phyloP scores from a whole-genome alignment of 2,888 invertebrate genomes.

The Labia minor region DNA sequence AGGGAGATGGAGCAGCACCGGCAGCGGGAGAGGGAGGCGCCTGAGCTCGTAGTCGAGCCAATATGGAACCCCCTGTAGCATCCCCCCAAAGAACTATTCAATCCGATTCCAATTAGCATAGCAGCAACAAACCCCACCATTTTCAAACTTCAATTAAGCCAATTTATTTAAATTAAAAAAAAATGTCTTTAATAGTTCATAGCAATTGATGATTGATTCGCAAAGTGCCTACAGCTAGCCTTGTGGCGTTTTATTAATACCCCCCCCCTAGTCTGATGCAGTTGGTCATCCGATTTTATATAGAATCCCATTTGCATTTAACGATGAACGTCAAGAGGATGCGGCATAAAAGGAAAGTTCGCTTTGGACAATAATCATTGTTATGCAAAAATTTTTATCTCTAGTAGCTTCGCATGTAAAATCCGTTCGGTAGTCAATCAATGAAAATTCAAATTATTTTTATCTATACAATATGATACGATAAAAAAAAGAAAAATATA shows the following conservation, averaged over 20 bases:
- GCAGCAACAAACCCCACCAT: too few species aligned
- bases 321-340: background rate
- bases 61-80: background rate
- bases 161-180: too few species aligned
- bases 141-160: too few species aligned
- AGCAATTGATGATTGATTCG: too few species aligned
- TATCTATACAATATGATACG: background rate
- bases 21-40: background rate
- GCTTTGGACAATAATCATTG: slow-evolving; percentile 3
- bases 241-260: background rate
- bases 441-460: background rate
- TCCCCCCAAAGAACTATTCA: background rate
- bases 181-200: too few species aligned
- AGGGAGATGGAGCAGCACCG: background rate
- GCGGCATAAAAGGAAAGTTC: background rate
- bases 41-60: background rate
- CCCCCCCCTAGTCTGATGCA: background rate
- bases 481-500: background rate
- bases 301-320: background rate
- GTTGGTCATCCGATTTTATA: background rate
- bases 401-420: background rate
- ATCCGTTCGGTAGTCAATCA: background rate
- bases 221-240: background rate
- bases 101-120: too few species aligned
- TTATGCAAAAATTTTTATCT: slow-evolving; percentile 1